Conservation (phyloP, 2,797 vertebrate genomes). For the Takifugu ocellatus region DNA sequence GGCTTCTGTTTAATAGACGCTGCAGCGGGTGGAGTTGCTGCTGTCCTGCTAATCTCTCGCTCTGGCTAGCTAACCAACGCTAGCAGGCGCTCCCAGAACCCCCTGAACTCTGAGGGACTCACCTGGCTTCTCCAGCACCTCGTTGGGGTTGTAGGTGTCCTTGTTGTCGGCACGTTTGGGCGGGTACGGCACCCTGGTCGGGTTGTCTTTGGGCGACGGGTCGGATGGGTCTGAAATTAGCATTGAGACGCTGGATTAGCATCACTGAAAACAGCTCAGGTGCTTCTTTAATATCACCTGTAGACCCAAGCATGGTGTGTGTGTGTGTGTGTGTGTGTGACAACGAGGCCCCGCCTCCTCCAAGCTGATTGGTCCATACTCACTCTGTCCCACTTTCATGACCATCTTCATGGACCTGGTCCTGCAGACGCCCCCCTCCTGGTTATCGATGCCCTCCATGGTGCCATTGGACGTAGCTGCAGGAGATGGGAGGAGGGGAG, state of each 20-base stretch:
- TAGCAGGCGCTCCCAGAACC: too few species aligned
- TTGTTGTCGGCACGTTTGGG: slow-evolving; percentile 84
- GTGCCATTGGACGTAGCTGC: slow-evolving; percentile 97
- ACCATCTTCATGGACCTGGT: slow-evolving; percentile 99
- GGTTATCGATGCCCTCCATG: slow-evolving; percentile 97
- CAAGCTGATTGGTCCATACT: slow-evolving; percentile 57
- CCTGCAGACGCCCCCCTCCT: slow-evolving; percentile 97
- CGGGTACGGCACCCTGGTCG: slow-evolving; percentile 79
- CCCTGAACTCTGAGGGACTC: slow-evolving; percentile 15
- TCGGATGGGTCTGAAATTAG: slow-evolving; percentile 83
- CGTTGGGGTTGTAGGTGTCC: slow-evolving; percentile 73
- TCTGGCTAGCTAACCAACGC: neutral
- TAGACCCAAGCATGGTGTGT: too few species aligned
- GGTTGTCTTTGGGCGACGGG: slow-evolving; percentile 81
- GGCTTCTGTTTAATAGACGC: too few species aligned
- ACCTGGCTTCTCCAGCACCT: slow-evolving; percentile 71
- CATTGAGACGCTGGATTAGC: neutral
- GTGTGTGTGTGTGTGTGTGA: too few species aligned
- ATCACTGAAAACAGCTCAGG: slow-evolving; percentile 30
- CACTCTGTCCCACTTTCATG: slow-evolving; percentile 99
- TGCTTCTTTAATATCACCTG: too few species aligned
- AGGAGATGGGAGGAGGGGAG: slow-evolving; percentile 3
- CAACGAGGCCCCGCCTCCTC: too few species aligned
- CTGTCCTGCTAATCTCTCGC: too few species aligned
- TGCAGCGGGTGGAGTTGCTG: too few species aligned